phyloP scores from a whole-genome alignment of 1,140 invertebrate genomes.

The Micrasema longulum region DNA sequence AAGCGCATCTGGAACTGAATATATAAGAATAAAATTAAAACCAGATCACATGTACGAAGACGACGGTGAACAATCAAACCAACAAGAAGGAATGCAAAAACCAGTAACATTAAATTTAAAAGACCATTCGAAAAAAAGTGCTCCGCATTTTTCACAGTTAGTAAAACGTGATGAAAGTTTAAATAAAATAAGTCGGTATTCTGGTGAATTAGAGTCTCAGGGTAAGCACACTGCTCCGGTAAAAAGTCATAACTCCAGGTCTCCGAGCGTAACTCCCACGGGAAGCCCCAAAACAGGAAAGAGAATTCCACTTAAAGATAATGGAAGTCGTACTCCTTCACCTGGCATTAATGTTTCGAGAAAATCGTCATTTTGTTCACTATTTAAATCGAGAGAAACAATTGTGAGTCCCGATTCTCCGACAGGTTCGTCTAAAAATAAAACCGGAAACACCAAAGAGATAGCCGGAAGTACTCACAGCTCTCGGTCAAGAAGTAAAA shows the following conservation, averaged over 20 bases:
- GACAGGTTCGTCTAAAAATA: conserved; percentile 63
- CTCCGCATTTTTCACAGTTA: conserved; percentile 56
- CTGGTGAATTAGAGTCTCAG: conserved; percentile 38
- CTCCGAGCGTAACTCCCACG: conserved; percentile 58
- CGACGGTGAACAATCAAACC: conserved; percentile 55
- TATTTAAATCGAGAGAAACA: conserved; percentile 76
- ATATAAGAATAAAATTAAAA: conserved; percentile 75
- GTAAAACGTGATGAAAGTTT: conserved; percentile 54
- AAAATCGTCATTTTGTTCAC: conserved; percentile 82
- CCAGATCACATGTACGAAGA: conserved; percentile 74
- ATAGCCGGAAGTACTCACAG: conserved; percentile 48
- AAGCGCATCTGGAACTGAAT: conserved; percentile 65
- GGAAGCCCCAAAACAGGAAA: conserved; percentile 62
- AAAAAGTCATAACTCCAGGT: conserved; percentile 24
- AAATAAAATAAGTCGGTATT: conserved; percentile 52
- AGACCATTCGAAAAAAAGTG: conserved; percentile 54
- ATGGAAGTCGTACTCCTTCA: conserved; percentile 65
- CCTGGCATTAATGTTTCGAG: conserved; percentile 72
- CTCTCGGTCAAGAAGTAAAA: conserved; percentile 73
- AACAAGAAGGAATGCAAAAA: conserved; percentile 58
- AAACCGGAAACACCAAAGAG: conserved; percentile 53
- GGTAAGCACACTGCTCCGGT: conserved; percentile 47
- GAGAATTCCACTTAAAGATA: conserved; percentile 56
- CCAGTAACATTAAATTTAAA: conserved; percentile 66
- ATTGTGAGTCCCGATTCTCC: conserved; percentile 77